These are phyloP conservation scores for Drosophila antonietae DNA, from an alignment of 2,888 invertebrate species.

Conservation along the genomic window DNA sequence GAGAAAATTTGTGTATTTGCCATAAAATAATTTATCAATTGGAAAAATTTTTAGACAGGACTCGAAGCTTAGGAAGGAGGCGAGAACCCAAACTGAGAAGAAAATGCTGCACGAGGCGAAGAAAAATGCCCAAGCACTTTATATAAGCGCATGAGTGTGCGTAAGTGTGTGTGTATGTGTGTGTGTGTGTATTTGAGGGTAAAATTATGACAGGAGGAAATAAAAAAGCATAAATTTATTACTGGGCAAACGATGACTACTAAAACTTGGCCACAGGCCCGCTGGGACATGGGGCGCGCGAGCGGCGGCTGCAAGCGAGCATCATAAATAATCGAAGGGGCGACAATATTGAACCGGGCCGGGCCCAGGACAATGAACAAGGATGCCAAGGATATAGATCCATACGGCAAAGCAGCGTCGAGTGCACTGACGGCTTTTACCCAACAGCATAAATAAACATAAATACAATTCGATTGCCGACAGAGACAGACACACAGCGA, in stretches of 20 bases:
- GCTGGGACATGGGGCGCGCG: constrained; percentile 51
- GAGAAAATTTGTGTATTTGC: constrained; percentile 78
- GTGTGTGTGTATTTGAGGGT: constrained; percentile 70
- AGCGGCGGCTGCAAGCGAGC: constrained; percentile 56
- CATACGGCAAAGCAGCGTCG: constrained; percentile 8
- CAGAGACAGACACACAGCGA: constrained; percentile 1
- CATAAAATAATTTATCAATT: constrained; percentile 82
- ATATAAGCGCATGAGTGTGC: constrained; percentile 32
- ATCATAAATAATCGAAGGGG: constrained; percentile 80
- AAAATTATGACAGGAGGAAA: constrained; percentile 82
- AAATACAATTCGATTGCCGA: constrained; percentile 61
- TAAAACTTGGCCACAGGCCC: constrained; percentile 79
- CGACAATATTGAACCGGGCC: constrained; percentile 73
- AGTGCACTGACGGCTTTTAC: constrained; percentile 59
- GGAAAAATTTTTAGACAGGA: constrained; percentile 70
- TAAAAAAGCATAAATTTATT: constrained; percentile 81
- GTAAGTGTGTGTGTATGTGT: constrained; percentile 12
- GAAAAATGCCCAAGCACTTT: constrained; percentile 70
- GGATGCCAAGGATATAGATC: constrained; percentile 12
- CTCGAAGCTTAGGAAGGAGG: constrained; percentile 16
- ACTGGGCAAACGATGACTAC: constrained; percentile 77
- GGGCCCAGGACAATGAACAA: constrained; percentile 60
- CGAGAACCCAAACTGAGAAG: constrained; percentile 9
- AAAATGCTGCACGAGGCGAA: constrained; percentile 42
- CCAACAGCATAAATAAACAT: constrained; percentile 60